phyloP scores from a whole-genome alignment of 2,888 invertebrate genomes.

The Xanthostigma xanthostigma region DNA sequence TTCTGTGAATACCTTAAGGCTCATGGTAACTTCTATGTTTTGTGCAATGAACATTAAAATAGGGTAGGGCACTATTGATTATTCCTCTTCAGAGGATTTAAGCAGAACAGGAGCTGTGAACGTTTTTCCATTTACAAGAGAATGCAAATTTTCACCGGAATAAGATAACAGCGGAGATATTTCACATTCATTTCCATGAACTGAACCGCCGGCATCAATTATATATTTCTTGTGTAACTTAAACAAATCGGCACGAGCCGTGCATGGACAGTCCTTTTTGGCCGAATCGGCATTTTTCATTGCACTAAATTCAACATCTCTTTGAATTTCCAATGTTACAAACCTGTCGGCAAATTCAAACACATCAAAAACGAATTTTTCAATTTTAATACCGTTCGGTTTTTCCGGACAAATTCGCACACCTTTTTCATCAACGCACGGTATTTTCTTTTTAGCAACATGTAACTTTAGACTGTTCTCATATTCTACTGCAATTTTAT shows the following conservation, averaged over 20 bases:
- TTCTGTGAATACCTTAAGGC: no score
- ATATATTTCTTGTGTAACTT: slow-evolving; percentile 66
- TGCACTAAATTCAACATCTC: slow-evolving; percentile 92
- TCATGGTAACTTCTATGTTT: no score
- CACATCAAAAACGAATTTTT: slow-evolving; percentile 98
- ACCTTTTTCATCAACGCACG: slow-evolving; percentile 60
- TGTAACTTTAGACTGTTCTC: slow-evolving; percentile 75
- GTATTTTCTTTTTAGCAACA: slow-evolving; percentile 95
- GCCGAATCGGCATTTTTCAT: slow-evolving; percentile 84
- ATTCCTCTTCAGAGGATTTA: slow-evolving; percentile 28
- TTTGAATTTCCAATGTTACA: slow-evolving; percentile 81
- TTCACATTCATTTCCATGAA: slow-evolving; percentile 57
- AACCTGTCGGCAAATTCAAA: slow-evolving; percentile 86
- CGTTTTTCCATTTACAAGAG: slow-evolving; percentile 47
- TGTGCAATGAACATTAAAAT: no score
- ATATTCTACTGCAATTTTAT: slow-evolving; percentile 50
- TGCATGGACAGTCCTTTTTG: slow-evolving; percentile 82
- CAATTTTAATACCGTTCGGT: slow-evolving; percentile 95
- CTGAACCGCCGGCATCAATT: slow-evolving; percentile 62
- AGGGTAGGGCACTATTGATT: not conserved
- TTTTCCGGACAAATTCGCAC: slow-evolving; percentile 56
- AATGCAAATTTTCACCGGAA: slow-evolving; percentile 70
- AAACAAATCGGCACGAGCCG: slow-evolving; percentile 65
- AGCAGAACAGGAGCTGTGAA: slow-evolving; percentile 51
- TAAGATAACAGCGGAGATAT: slow-evolving; percentile 85